phyloP scores from a whole-genome alignment of 2,888 invertebrate species.

The Sacculina carcini region DNA sequence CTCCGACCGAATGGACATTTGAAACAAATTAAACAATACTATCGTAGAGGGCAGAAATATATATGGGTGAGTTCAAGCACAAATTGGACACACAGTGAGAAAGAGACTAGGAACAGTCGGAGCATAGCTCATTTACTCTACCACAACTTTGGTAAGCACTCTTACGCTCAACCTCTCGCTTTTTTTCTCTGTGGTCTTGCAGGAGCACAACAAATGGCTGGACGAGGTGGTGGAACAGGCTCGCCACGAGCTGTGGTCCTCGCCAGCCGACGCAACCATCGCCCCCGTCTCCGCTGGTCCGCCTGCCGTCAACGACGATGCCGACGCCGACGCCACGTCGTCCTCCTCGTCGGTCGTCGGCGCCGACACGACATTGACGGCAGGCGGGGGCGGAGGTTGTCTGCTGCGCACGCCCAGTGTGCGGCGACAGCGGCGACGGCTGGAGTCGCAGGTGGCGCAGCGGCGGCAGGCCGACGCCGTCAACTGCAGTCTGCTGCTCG shows the following conservation, averaged over 20 bases:
- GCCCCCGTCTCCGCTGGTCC: not conserved
- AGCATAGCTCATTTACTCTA: no score
- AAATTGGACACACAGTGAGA: no score
- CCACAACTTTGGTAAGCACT: no score
- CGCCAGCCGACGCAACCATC: not conserved
- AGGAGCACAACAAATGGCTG: slow-evolving; percentile 1
- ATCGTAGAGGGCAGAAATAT: no score
- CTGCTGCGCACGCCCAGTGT: slow-evolving; percentile 1
- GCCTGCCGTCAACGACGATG: not conserved
- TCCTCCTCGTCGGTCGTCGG: not conserved
- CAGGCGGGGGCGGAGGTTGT: no score
- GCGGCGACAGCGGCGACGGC: not conserved
- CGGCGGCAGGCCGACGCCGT: not conserved
- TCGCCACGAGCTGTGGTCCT: not conserved
- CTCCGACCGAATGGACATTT: no score
- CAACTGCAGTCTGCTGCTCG: not conserved
- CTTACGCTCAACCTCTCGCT: no score
- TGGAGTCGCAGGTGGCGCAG: no score
- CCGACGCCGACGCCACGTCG: not conserved
- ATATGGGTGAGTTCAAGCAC: no score
- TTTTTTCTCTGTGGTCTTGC: no score
- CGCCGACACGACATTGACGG: not conserved
- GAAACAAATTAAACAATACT: no score
- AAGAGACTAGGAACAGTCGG: no score
- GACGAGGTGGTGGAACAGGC: not conserved